Conservation (phyloP, 1,140 invertebrate species). For the Brachionus rotundiformis region DNA sequence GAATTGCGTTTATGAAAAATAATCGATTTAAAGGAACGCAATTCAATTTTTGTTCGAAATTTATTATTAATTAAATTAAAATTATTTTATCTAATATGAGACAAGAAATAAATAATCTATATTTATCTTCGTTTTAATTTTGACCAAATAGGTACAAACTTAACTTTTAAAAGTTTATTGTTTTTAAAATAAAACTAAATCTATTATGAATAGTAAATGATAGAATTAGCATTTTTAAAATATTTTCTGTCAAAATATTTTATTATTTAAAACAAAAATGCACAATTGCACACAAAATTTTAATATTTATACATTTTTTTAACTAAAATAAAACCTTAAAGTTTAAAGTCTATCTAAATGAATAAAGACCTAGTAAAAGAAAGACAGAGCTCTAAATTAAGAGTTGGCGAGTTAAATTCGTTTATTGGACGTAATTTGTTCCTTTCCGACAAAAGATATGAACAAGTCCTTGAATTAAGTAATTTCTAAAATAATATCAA, state of each 20-base stretch:
- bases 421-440: slow-evolving; percentile 25
- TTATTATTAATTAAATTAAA: not conserved
- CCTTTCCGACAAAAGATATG: not conserved
- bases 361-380: slow-evolving; percentile 14
- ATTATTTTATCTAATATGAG: not conserved
- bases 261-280: not conserved
- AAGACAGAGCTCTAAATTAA: not conserved
- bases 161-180: not conserved
- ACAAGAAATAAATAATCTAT: no score
- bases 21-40: not conserved
- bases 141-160: no score
- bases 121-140: not conserved
- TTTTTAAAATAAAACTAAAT: not conserved
- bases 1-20: not conserved
- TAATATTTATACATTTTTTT: slow-evolving; percentile 20
- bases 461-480: slow-evolving; percentile 12
- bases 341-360: slow-evolving; percentile 1
- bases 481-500: not conserved
- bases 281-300: not conserved
- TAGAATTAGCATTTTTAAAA: slow-evolving; percentile 36
- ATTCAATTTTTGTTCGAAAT: not conserved
- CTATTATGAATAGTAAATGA: slow-evolving; percentile 31
- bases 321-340: slow-evolving; percentile 21
- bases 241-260: slow-evolving; percentile 20
- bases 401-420: not conserved